These are phyloP conservation scores for Yponomeuta evonymella DNA, from an alignment of 2,888 invertebrate genomes.

Conservation along the genomic window DNA sequence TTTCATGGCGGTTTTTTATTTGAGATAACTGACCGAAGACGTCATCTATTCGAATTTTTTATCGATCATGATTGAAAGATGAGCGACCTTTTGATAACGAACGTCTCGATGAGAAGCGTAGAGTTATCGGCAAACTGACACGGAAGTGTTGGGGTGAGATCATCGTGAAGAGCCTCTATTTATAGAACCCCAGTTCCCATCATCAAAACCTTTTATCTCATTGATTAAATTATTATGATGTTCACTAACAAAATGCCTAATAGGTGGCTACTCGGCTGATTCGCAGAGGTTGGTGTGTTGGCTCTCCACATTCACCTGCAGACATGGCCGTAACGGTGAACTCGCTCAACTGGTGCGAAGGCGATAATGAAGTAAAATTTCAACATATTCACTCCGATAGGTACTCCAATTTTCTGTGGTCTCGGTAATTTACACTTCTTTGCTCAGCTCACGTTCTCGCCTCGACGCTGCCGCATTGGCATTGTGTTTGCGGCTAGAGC, in stretches of 20 bases:
- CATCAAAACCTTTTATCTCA: neutral
- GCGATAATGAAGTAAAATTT: constrained; percentile 40
- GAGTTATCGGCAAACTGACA: constrained; percentile 19
- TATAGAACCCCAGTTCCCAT: constrained; percentile 5
- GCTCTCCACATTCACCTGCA: neutral
- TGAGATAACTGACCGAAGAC: constrained; percentile 17
- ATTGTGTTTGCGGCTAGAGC: neutral
- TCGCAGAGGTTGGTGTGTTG: neutral
- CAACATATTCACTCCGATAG: constrained; percentile 9
- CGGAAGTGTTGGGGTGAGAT: constrained; percentile 22
- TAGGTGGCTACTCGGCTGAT: neutral
- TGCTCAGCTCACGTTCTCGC: constrained; percentile 36
- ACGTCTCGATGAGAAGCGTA: constrained; percentile 16
- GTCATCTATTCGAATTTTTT: constrained; percentile 18
- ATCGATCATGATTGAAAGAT: constrained; percentile 8
- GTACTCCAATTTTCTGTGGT: constrained; percentile 32
- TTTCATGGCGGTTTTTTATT: constrained; percentile 15
- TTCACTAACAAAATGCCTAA: neutral
- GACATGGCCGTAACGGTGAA: neutral
- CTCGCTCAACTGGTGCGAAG: constrained; percentile 15
- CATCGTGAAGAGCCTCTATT: constrained; percentile 17
- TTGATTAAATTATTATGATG: neutral
- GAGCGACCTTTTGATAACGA: constrained; percentile 16
- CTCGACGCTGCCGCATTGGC: neutral
- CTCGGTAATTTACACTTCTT: constrained; percentile 45